Conservation (phyloP, 2,888 invertebrate genomes). For the Amblyteles armatorius region DNA sequence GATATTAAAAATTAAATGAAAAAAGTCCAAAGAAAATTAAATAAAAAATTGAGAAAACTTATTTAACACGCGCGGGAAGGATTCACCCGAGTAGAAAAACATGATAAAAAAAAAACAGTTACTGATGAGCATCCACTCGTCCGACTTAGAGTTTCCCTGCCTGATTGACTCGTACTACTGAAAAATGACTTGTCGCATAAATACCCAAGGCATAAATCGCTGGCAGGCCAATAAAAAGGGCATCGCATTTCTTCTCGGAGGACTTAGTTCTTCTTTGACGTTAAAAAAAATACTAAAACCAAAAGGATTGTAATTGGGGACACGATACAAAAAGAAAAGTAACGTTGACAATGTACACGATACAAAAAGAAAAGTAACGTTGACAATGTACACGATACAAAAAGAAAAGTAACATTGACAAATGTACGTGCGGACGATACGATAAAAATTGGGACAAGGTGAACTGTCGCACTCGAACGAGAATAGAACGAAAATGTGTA, state of each 20-base stretch:
- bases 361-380: slow-evolving; percentile 30
- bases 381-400: slow-evolving; percentile 50
- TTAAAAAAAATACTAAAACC: slow-evolving; percentile 1
- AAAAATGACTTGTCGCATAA: neutral
- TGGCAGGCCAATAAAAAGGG: neutral
- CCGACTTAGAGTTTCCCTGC: neutral
- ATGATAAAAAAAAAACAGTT: neutral
- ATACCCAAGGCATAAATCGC: slow-evolving; percentile 55
- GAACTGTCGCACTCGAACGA: slow-evolving; percentile 54
- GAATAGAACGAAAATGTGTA: slow-evolving; percentile 57
- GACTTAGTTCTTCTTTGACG: neutral
- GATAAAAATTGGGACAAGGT: slow-evolving; percentile 57
- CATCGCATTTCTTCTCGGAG: neutral
- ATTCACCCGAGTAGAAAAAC: slow-evolving; percentile 1
- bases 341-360: slow-evolving; percentile 51
- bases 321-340: slow-evolving; percentile 8
- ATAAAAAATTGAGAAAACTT: slow-evolving; percentile 4
- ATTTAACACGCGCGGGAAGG: slow-evolving; percentile 12
- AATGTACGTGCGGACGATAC: slow-evolving; percentile 54
- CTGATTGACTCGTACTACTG: neutral
- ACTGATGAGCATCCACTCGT: slow-evolving; percentile 51
- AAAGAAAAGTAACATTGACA: slow-evolving; percentile 36
- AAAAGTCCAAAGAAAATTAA: neutral
- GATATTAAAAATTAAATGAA: slow-evolving; percentile 39
- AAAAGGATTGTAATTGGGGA: neutral